A percentile compares a stretch with the other conserved stretches of the same genome.
Conservation (phyloP, 1,140 invertebrate species). For the Laupala kohalensis region DNA sequence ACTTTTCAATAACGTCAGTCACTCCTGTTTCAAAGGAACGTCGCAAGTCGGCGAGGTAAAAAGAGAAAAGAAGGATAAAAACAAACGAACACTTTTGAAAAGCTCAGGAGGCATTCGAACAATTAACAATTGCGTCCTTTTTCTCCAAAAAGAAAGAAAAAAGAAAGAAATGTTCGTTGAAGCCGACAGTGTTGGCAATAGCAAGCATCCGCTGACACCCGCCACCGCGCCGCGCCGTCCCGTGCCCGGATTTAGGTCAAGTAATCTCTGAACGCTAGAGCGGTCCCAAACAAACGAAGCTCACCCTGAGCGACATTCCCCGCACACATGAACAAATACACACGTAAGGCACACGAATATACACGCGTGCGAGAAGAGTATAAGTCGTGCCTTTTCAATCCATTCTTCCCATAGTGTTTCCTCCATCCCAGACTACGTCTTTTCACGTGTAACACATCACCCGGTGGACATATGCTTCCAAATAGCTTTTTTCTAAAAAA, state of each 20-base stretch:
- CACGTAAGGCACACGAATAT: background rate
- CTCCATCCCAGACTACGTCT: background rate
- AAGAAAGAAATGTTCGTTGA: too few relatives aligned
- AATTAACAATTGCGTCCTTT: background rate
- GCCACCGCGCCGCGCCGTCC: too few relatives aligned
- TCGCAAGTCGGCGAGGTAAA: too few relatives aligned
- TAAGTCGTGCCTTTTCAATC: background rate
- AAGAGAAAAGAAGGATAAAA: too few relatives aligned
- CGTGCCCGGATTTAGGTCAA: background rate
- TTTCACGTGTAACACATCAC: background rate
- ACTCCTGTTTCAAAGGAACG: too few relatives aligned
- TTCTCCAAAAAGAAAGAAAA: background rate
- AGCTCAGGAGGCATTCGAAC: background rate
- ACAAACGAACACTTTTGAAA: too few relatives aligned
- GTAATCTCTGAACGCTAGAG: background rate
- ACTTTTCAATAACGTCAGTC: too few relatives aligned
- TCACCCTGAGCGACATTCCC: background rate
- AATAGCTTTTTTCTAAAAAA: background rate
- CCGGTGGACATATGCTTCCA: too few relatives aligned
- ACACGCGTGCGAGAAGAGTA: background rate
- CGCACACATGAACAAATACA: background rate
- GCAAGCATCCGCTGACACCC: too few relatives aligned
- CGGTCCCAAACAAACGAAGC: background rate
- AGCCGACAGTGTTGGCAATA: too few relatives aligned
- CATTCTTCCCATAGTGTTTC: background rate